Evolutionary conservation across 2,113 vertebrate species (phyloP).

Genomic region (Mobula hypostoma): DNA sequence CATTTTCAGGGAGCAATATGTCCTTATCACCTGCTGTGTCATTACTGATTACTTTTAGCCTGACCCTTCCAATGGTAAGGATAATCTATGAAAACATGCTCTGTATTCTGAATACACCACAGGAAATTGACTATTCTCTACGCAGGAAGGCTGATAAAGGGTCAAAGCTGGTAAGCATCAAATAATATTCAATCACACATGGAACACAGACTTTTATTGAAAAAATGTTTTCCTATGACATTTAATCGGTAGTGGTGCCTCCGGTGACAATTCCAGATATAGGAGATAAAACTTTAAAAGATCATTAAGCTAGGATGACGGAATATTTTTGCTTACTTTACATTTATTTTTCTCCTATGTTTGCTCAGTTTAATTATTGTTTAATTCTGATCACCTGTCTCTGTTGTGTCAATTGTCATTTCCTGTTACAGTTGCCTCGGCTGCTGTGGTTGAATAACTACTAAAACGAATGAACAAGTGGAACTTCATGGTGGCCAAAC

Average conservation of each 20-base stretch:
- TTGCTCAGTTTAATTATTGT: background rate
- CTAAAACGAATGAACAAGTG: no score
- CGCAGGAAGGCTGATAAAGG: background rate
- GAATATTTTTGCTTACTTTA: background rate
- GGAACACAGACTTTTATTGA: background rate
- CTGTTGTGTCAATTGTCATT: background rate
- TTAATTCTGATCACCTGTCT: background rate
- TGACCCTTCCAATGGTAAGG: no score
- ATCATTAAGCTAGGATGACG: no score
- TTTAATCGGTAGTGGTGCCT: background rate
- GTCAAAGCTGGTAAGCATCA: background rate
- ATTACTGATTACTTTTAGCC: background rate
- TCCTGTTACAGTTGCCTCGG: background rate
- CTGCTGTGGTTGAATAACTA: background rate
- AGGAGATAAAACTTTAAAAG: background rate
- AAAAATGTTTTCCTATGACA: background rate
- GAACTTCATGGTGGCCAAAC: no score
- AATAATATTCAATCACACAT: conserved; percentile 9
- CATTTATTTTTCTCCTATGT: background rate
- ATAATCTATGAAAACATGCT: background rate
- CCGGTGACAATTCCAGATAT: background rate
- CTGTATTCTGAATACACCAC: background rate
- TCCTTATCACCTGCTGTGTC: background rate
- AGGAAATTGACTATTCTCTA: conserved; percentile 4
- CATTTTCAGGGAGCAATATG: background rate